Conservation (phyloP, 2,888 invertebrate species). For the Scaptomyza reducta region DNA sequence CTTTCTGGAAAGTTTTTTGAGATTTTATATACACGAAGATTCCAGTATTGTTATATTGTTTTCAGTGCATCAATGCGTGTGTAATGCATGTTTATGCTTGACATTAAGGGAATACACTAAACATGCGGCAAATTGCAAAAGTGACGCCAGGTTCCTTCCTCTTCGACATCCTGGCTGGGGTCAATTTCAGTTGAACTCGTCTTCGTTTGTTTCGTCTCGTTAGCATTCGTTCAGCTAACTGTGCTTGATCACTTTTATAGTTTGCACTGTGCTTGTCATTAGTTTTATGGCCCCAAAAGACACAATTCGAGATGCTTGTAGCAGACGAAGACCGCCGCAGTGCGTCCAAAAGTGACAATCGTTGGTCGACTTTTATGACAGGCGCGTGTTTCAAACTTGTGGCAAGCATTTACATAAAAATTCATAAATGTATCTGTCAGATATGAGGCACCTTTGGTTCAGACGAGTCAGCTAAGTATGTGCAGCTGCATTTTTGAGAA, state of each 20-base stretch:
- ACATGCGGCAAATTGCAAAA: slow-evolving; percentile 25
- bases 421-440: slow-evolving; percentile 70
- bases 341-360: slow-evolving; percentile 59
- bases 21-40: too few relatives aligned
- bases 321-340: slow-evolving; percentile 24
- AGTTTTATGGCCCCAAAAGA: slow-evolving; percentile 62
- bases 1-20: too few relatives aligned
- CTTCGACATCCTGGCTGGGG: slow-evolving; percentile 63
- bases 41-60: too few relatives aligned
- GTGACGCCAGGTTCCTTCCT: slow-evolving; percentile 34
- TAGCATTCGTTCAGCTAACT: slow-evolving; percentile 26
- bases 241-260: slow-evolving; percentile 47
- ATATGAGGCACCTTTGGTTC: slow-evolving; percentile 9
- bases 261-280: slow-evolving; percentile 59
- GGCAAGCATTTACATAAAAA: slow-evolving; percentile 56
- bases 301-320: slow-evolving; percentile 49
- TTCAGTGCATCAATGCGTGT: neutral
- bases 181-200: slow-evolving; percentile 56
- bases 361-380: slow-evolving; percentile 58
- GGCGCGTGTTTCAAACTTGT: slow-evolving; percentile 56
- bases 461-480: slow-evolving; percentile 40
- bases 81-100: slow-evolving; percentile 21
- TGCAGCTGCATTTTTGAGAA: slow-evolving; percentile 60
- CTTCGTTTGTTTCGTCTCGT: slow-evolving; percentile 49
- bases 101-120: slow-evolving; percentile 4